Evolutionary conservation across 1,140 invertebrate species (phyloP).

Genomic region (Helicoverpa zea): DNA sequence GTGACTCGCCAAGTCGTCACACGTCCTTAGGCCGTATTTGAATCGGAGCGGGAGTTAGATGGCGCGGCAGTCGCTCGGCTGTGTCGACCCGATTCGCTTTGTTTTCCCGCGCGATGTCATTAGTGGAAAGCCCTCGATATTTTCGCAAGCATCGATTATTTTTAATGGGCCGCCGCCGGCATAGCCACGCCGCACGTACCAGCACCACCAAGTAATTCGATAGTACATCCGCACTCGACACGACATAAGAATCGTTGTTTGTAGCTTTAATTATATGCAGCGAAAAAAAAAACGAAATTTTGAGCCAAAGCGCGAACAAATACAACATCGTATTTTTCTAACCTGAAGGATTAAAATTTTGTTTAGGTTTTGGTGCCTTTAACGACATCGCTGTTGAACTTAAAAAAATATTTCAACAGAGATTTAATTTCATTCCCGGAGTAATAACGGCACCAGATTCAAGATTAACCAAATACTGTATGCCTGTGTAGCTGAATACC

Average conservation of each 20-base stretch:
- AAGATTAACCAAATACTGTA: no score
- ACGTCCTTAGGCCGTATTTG: slow-evolving; percentile 44
- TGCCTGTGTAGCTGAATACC: no score
- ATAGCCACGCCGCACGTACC: slow-evolving; percentile 65
- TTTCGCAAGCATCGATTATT: slow-evolving; percentile 84
- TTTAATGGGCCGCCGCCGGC: slow-evolving; percentile 82
- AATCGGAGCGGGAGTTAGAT: slow-evolving; percentile 35
- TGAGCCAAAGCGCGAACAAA: not conserved
- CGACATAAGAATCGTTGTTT: slow-evolving; percentile 22
- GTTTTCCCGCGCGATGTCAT: slow-evolving; percentile 83
- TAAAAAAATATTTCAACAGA: not conserved
- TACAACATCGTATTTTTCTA: not conserved
- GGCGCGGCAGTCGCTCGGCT: slow-evolving; percentile 51
- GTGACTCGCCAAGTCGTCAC: slow-evolving; percentile 31
- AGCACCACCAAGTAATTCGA: slow-evolving; percentile 63
- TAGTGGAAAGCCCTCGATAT: slow-evolving; percentile 84
- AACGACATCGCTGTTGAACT: not conserved
- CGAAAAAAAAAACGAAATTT: slow-evolving; percentile 27
- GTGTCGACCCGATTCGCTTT: slow-evolving; percentile 75
- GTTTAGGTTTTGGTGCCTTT: not conserved
- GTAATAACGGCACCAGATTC: no score
- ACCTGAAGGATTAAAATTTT: slow-evolving; percentile 14
- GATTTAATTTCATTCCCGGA: no score
- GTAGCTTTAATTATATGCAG: slow-evolving; percentile 7
- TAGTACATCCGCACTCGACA: slow-evolving; percentile 43